These are phyloP conservation scores for Neotoma lepida DNA, from an alignment of 2,113 vertebrate species.

Conservation along the genomic window DNA sequence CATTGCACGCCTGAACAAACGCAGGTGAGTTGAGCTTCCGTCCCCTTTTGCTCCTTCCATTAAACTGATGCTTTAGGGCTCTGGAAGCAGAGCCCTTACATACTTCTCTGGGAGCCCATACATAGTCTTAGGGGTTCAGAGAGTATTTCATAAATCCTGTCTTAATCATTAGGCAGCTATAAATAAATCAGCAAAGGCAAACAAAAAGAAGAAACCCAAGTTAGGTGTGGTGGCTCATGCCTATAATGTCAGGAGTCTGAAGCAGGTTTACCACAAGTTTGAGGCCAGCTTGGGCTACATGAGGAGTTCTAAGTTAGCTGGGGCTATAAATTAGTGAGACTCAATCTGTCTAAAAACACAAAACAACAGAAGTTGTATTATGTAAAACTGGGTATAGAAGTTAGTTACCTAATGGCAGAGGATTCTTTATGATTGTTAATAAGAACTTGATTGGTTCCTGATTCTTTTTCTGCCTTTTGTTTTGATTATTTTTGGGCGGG, in stretches of 20 bases:
- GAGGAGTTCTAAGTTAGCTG: background rate
- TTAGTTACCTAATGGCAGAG: background rate
- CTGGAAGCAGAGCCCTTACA: too few species aligned
- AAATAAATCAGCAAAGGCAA: background rate
- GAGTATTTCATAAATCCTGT: background rate
- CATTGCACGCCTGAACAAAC: conserved; percentile 94
- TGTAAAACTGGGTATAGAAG: background rate
- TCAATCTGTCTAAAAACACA: background rate
- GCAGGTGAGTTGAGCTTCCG: conserved; percentile 86
- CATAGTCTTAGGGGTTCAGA: background rate
- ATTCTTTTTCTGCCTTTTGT: conserved; percentile 31
- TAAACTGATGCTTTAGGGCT: background rate
- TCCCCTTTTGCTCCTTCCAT: rapidly evolving
- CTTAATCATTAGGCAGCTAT: background rate
- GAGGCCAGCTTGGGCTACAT: background rate
- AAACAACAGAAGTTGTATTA: background rate
- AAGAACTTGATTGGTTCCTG: background rate
- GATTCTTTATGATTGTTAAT: background rate
- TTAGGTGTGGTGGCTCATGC: background rate
- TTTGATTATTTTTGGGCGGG: conserved; percentile 51
- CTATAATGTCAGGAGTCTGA: background rate
- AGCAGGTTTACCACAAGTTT: background rate
- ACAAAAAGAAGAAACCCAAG: background rate
- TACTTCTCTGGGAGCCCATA: background rate
- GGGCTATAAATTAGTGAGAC: background rate